Evolutionary conservation across 1,140 invertebrate species (phyloP), one percentile per base, ranked within the genome.

Genomic region (Homarus americanus): DNA sequence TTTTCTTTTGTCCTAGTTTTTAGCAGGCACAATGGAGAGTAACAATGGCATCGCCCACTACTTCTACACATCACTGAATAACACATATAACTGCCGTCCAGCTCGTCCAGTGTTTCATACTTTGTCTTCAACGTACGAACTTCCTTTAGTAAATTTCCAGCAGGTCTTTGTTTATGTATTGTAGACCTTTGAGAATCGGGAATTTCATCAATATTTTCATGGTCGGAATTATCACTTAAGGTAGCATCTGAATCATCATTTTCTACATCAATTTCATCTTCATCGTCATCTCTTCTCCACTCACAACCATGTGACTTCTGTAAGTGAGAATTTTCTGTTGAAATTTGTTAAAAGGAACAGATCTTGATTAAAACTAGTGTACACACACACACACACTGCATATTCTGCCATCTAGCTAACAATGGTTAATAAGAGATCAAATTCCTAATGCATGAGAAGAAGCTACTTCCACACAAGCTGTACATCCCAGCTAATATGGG

Each of bases 241-340:
- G 93, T 90, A 32, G 93, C 93, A 94, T 94, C 73, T 28, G 94
- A 94, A 86, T 93, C 92, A 75, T 94, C 93, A 66, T 79, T 93
- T 72, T 94, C 94, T 53, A 94, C 93, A 66, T 95, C 94, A 66
- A 95, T 93, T 91, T 94, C 93, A 41, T 95, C 94, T 44, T 93
- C 93, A 63, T 94, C 94, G 92, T 94, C 94, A 41, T 69, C 91
- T 34, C 53, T 82, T 32, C 38, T 73, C 7, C n/a, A 34, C 24
- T 49, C 41, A 73, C 36, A 20, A n/a, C 24, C 41, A 34, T 24
- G 83, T n/a, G 24, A 49, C n/a, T 76, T 49, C 83, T 41, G 85
- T 34, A 38, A n/a, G n/a, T n/a, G n/a, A n/a, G n/a, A n/a, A n/a
- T n/a, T n/a, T n/a, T n/a, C n/a, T n/a, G n/a, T n/a, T n/a, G n/a